A percentile compares a stretch with the other conserved stretches of the same genome.
phyloP scores from a whole-genome alignment of 2,888 invertebrate genomes.

The Hofmannophila pseudospretella region DNA sequence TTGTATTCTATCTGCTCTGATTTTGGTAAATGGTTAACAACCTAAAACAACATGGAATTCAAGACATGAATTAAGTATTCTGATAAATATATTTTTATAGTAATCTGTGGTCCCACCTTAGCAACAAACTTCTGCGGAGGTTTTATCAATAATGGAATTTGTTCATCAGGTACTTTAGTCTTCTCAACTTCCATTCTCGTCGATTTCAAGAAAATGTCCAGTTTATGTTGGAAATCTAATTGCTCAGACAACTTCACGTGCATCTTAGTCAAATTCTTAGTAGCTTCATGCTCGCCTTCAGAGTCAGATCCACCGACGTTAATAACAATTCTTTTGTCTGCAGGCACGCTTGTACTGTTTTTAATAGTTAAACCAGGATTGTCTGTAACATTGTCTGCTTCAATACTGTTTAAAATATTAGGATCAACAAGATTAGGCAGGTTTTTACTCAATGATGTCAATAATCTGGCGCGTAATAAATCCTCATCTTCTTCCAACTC shows the following conservation, averaged over 20 bases:
- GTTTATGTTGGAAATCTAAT: constrained; percentile 62
- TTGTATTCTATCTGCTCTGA: constrained; percentile 71
- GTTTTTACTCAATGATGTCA: constrained; percentile 79
- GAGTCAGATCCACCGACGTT: constrained; percentile 66
- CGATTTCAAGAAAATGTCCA: constrained; percentile 63
- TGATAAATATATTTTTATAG: not conserved
- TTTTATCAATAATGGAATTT: constrained; percentile 35
- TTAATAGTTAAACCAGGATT: constrained; percentile 4
- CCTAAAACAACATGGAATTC: constrained; percentile 39
- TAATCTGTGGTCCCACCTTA: constrained; percentile 44
- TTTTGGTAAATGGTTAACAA: constrained; percentile 66
- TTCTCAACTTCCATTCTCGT: constrained; percentile 64
- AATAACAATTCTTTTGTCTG: constrained; percentile 65
- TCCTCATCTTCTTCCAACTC: constrained; percentile 80
- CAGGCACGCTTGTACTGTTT: constrained; percentile 27
- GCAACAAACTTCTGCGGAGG: constrained; percentile 57
- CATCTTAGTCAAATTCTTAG: constrained; percentile 72
- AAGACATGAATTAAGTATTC: constrained; percentile 7
- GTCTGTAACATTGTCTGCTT: constrained; percentile 14
- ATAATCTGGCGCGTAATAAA: constrained; percentile 75
- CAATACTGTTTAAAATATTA: constrained; percentile 26
- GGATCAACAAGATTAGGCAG: constrained; percentile 58
- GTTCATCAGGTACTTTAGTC: constrained; percentile 44
- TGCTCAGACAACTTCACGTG: constrained; percentile 64
- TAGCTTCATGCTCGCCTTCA: constrained; percentile 71